A percentile compares a stretch with the other conserved stretches of the same genome.
Evolutionary conservation across 2,888 invertebrate species (phyloP).

Genomic region (Erpobdella octoculata): DNA sequence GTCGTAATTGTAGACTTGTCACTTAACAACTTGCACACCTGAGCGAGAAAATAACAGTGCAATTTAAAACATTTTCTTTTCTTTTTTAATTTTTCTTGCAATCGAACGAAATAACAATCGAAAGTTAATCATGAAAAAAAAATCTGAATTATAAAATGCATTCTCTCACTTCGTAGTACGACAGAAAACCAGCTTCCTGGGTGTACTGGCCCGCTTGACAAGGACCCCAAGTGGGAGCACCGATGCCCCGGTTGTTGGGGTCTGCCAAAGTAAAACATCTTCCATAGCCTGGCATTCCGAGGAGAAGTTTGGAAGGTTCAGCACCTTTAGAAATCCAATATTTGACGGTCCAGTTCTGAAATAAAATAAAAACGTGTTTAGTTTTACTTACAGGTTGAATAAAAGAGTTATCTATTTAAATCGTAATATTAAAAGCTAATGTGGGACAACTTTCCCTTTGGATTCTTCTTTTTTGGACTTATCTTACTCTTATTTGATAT

Average conservation of each 20-base stretch:
- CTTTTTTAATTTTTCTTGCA: too few species aligned
- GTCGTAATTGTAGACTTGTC: not conserved
- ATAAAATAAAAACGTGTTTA: too few species aligned
- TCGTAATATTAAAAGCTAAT: too few species aligned
- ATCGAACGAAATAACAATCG: too few species aligned
- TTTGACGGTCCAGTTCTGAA: slow-evolving; percentile 37
- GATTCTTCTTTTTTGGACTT: too few species aligned
- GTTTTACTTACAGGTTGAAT: too few species aligned
- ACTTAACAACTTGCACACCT: slow-evolving; percentile 6
- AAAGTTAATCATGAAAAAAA: not conserved
- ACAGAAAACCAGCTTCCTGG: slow-evolving; percentile 42
- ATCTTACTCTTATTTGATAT: too few species aligned
- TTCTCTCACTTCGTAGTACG: slow-evolving; percentile 45
- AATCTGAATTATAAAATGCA: not conserved
- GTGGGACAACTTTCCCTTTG: too few species aligned
- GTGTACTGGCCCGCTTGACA: slow-evolving; percentile 42
- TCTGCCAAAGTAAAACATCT: slow-evolving; percentile 41
- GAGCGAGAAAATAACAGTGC: not conserved
- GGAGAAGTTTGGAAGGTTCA: slow-evolving; percentile 41
- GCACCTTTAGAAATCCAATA: slow-evolving; percentile 44
- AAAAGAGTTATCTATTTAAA: too few species aligned
- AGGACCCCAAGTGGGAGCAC: slow-evolving; percentile 40
- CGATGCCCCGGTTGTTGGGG: slow-evolving; percentile 37
- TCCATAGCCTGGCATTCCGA: slow-evolving; percentile 45
- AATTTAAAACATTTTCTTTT: not conserved